These are phyloP conservation scores for Drosophila subobscura DNA, from an alignment of 1,140 invertebrate species.

Conservation along the genomic window DNA sequence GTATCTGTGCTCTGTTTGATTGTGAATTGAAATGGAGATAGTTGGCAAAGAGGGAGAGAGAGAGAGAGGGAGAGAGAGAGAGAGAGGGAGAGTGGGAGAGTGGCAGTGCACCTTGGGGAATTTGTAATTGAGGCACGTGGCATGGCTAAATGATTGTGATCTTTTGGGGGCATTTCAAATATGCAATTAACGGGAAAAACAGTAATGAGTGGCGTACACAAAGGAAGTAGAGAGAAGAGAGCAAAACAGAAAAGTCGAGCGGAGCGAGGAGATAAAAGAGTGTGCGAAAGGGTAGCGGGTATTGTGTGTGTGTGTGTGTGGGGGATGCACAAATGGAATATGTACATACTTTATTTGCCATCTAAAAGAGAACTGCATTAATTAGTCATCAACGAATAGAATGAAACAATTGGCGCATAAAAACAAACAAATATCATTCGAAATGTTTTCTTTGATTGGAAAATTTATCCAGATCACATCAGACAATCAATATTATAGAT, in stretches of 20 bases:
- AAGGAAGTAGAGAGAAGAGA: not conserved
- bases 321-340: not conserved
- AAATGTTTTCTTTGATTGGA: not conserved
- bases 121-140: constrained; percentile 72
- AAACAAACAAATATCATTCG: not conserved
- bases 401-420: not conserved
- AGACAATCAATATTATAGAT: no score
- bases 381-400: not conserved
- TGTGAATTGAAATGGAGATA: constrained; percentile 3
- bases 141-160: constrained; percentile 69
- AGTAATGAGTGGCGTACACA: constrained; percentile 46
- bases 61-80: not conserved
- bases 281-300: no score
- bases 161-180: constrained; percentile 59
- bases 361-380: constrained; percentile 22
- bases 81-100: not conserved
- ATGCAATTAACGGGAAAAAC: constrained; percentile 51
- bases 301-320: no score
- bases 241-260: not conserved
- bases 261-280: no score
- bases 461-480: no score
- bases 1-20: constrained; percentile 20
- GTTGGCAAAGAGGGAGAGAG: not conserved
- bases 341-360: no score
- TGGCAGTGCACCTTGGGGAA: constrained; percentile 48